phyloP scores from a whole-genome alignment of 2,113 vertebrate species.

The Typhlomys cinereus region DNA sequence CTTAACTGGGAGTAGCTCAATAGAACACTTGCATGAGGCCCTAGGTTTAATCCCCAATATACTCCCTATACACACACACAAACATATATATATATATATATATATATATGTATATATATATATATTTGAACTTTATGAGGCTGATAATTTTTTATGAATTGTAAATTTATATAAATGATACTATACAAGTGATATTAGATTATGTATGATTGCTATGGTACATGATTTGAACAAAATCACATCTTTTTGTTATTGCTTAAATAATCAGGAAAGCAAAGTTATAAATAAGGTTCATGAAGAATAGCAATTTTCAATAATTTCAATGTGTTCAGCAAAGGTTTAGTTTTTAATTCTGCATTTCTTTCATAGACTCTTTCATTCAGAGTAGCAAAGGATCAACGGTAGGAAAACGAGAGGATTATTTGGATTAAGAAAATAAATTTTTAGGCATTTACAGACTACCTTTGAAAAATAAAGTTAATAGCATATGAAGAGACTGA shows the following conservation, averaged over 20 bases:
- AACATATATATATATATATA: neutral
- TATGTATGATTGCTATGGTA: slow-evolving; percentile 44
- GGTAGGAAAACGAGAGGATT: neutral
- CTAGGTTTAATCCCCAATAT: neutral
- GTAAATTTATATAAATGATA: slow-evolving; percentile 63
- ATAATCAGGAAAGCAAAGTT: slow-evolving; percentile 54
- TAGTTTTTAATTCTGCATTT: neutral
- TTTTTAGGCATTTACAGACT: slow-evolving; percentile 18
- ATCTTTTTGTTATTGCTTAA: slow-evolving; percentile 57
- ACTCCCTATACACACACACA: neutral
- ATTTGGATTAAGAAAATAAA: slow-evolving; percentile 31
- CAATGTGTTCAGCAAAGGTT: neutral
- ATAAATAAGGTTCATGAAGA: slow-evolving; percentile 9
- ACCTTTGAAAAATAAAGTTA: slow-evolving; percentile 20
- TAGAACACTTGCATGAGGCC: neutral
- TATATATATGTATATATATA: too few species aligned
- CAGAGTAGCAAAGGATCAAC: slow-evolving; percentile 4
- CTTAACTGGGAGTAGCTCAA: neutral
- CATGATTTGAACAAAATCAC: slow-evolving; percentile 69
- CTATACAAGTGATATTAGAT: slow-evolving; percentile 54
- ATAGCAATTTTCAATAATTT: slow-evolving; percentile 37
- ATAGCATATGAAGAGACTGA: neutral
- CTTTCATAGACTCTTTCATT: neutral
- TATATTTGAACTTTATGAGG: slow-evolving; percentile 51
- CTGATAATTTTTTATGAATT: slow-evolving; percentile 38